These are phyloP conservation scores for Sarotherodon lohbergeri DNA, from an alignment of 2,113 vertebrate species.

Conservation along the genomic window DNA sequence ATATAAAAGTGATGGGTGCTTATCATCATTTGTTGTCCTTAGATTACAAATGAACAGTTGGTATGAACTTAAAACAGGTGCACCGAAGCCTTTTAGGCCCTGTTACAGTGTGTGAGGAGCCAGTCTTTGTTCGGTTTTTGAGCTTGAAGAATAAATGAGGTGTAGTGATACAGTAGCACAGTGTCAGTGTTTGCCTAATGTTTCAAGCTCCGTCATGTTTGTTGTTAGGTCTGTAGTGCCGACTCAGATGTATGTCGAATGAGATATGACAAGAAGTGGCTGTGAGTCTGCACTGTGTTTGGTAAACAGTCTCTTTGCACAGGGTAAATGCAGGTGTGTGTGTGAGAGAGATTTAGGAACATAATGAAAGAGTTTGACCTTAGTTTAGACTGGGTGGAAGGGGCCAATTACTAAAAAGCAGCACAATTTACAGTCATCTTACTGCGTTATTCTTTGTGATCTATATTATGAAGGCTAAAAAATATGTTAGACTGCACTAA, in stretches of 20 bases:
- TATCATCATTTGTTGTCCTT: neutral
- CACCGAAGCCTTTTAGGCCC: neutral
- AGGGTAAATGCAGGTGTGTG: neutral
- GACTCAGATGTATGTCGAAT: neutral
- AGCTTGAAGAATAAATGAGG: neutral
- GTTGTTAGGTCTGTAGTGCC: neutral
- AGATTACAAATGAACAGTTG: neutral
- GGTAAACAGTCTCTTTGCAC: constrained; percentile 7
- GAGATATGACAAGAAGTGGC: neutral
- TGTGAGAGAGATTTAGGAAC: neutral
- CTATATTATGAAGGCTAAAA: neutral
- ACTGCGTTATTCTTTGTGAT: neutral
- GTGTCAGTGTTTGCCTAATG: neutral
- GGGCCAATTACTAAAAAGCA: neutral
- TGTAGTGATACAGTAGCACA: neutral
- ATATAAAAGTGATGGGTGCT: neutral
- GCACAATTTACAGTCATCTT: neutral
- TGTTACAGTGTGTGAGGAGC: neutral
- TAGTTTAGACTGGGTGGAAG: neutral
- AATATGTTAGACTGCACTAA: neutral
- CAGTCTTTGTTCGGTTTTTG: neutral
- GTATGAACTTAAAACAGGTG: neutral
- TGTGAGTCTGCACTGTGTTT: constrained; percentile 2
- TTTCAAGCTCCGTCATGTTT: neutral
- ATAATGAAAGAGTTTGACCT: neutral